Percentiles rank a stretch among this genome's conserved stretches.
phyloP scores from a whole-genome alignment of 2,797 vertebrate species.

The Leptoclinus maculatus region DNA sequence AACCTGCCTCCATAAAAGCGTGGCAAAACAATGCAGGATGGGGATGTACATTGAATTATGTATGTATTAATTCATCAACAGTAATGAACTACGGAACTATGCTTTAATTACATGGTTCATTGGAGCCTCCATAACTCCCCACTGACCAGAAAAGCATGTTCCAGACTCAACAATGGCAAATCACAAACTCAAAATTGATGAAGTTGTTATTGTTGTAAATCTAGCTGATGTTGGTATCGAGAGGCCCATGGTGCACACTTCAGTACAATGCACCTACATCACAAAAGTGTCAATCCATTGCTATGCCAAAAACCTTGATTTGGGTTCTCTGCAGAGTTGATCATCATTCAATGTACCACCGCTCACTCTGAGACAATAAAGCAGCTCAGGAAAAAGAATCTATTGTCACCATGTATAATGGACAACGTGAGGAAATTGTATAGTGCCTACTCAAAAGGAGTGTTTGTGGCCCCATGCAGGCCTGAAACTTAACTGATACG shows the following conservation, averaged over 20 bases:
- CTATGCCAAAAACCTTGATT: background rate
- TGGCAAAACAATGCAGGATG: constrained; percentile 1
- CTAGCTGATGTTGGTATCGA: background rate
- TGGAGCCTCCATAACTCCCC: constrained; percentile 6
- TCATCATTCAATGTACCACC: background rate
- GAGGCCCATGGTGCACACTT: background rate
- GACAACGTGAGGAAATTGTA: constrained; percentile 46
- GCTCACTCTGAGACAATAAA: constrained; percentile 19
- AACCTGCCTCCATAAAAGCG: background rate
- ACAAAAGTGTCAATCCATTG: background rate
- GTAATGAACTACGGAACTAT: background rate
- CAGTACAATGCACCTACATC: background rate
- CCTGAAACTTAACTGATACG: constrained; percentile 7
- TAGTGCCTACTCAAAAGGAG: constrained; percentile 18
- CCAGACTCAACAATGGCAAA: background rate
- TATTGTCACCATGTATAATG: constrained; percentile 51
- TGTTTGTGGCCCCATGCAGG: constrained; percentile 14
- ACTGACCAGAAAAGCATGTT: constrained; percentile 1
- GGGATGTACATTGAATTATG: constrained; percentile 27
- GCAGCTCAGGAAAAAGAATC: constrained; percentile 38
- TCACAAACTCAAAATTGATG: background rate
- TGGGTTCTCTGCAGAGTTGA: constrained; percentile 8
- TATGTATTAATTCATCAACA: constrained; percentile 22
- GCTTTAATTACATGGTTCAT: constrained; percentile 28
- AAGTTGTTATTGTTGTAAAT: background rate